Percentiles rank a stretch among this genome's conserved stretches.
phyloP scores from a whole-genome alignment of 1,140 invertebrate genomes.

The Lepeophtheirus salmonis region DNA sequence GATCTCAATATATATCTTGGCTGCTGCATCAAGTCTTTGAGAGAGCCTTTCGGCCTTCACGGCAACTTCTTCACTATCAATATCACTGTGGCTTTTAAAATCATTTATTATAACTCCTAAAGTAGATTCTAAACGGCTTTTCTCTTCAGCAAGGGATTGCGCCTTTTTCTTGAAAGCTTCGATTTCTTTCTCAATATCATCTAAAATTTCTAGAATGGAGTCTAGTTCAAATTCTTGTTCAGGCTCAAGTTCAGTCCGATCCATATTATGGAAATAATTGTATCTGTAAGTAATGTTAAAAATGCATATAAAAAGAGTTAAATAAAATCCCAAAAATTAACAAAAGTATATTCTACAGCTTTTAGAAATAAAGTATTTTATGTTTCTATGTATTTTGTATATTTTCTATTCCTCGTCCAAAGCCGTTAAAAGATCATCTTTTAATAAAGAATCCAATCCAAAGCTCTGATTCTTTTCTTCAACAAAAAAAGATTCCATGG shows the following conservation, averaged over 20 bases:
- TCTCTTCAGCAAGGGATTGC: background rate
- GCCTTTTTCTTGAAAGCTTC: background rate
- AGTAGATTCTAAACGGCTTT: background rate
- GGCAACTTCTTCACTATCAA: background rate
- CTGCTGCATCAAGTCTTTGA: background rate
- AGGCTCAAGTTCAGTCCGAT: too few species aligned
- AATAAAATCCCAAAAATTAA: too few species aligned
- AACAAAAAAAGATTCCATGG: background rate
- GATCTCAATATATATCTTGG: background rate
- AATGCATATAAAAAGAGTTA: too few species aligned
- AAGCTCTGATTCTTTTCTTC: background rate
- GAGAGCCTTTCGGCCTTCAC: background rate
- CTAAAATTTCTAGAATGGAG: background rate
- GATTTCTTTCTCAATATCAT: background rate
- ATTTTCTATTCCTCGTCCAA: background rate
- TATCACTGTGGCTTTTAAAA: background rate
- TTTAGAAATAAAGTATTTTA: too few species aligned
- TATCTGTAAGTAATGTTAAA: too few species aligned
- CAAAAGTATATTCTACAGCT: too few species aligned
- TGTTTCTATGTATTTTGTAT: too few species aligned
- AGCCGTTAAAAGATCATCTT: background rate
- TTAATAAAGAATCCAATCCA: background rate
- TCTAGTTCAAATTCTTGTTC: background rate
- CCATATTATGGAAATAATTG: too few species aligned
- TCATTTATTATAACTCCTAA: background rate